Evolutionary conservation across 2,113 vertebrate species (phyloP).

Genomic region (Oryctolagus cuniculus): mOryCun1.1 NC_091436.1:24638001-24638500

Average conservation of each 20-base stretch:
- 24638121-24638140: background rate
- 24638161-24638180: background rate
- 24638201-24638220: constrained; percentile 41
- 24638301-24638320: constrained; percentile 66
- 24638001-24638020: background rate
- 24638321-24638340: constrained; percentile 77
- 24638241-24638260: constrained; percentile 78
- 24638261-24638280: constrained; percentile 28
- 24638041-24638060: background rate
- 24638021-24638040: background rate
- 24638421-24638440: constrained; percentile 73
- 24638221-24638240: constrained; percentile 72
- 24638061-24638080: background rate
- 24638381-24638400: constrained; percentile 71
- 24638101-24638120: background rate
- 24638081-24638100: background rate
- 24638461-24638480: constrained; percentile 67
- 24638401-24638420: constrained; percentile 52
- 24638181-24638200: background rate
- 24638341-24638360: constrained; percentile 66
- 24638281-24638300: constrained; percentile 74
- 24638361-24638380: constrained; percentile 80
- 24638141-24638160: background rate
- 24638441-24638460: constrained; percentile 73
- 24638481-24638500: constrained; percentile 32